Conservation (phyloP, 2,888 invertebrate genomes). For the Lithophane socia region DNA sequence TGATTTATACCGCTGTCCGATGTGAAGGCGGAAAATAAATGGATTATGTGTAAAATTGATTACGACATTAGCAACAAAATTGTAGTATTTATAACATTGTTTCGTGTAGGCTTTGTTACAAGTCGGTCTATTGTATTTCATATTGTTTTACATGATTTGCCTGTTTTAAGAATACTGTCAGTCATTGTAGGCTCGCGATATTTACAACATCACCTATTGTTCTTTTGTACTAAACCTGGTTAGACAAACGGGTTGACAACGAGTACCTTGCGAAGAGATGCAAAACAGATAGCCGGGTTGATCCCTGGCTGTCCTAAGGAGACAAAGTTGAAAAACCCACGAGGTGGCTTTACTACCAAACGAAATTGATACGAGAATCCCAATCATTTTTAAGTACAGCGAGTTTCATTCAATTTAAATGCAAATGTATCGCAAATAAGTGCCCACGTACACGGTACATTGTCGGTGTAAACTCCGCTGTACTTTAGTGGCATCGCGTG, state of each 20-base stretch:
- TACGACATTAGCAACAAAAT: conserved; percentile 53
- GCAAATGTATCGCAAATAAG: conserved; percentile 62
- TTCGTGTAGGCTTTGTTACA: conserved; percentile 36
- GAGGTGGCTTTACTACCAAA: neutral
- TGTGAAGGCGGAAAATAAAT: conserved; percentile 61
- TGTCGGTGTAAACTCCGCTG: conserved; percentile 48
- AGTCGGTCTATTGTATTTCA: conserved; percentile 33
- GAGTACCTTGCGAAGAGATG: neutral
- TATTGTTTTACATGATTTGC: conserved; percentile 24
- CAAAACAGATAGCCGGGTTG: neutral
- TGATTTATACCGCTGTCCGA: conserved; percentile 60
- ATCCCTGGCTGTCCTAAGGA: neutral
- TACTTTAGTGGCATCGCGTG: conserved; percentile 60
- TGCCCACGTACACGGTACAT: conserved; percentile 44
- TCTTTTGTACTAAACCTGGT: conserved; percentile 25
- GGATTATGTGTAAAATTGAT: conserved; percentile 63
- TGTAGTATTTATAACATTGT: conserved; percentile 49
- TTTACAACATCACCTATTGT: conserved; percentile 38
- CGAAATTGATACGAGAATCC: conserved; percentile 30
- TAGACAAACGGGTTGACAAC: neutral
- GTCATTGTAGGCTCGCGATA: conserved; percentile 21
- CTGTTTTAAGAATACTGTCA: conserved; percentile 21
- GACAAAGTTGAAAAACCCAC: neutral
- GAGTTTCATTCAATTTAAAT: conserved; percentile 66
- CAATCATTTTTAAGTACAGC: conserved; percentile 41